Conservation (phyloP, 2,113 vertebrate species). For the Chaetorhynchus papuensis region DNA sequence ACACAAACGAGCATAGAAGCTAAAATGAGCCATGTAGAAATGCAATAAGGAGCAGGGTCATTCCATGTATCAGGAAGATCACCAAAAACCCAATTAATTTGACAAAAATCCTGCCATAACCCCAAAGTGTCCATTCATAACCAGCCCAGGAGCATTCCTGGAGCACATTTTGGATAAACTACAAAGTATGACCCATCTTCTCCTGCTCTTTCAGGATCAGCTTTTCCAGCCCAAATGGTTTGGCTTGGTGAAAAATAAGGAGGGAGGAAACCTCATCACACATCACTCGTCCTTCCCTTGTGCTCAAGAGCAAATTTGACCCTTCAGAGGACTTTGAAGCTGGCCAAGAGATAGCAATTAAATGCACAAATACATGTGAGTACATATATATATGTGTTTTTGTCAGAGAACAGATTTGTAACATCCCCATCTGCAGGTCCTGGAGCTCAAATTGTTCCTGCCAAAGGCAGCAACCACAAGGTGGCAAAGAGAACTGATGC, state of each 20-base stretch:
- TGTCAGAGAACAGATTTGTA: neutral
- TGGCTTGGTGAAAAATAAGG: neutral
- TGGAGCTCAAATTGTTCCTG: neutral
- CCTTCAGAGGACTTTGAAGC: neutral
- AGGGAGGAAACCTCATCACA: neutral
- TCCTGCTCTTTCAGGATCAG: neutral
- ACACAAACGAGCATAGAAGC: neutral
- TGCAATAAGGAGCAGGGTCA: rapidly evolving
- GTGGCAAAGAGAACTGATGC: neutral
- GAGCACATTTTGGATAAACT: neutral
- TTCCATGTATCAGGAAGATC: neutral
- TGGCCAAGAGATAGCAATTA: neutral
- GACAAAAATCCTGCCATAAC: neutral
- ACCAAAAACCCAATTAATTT: neutral
- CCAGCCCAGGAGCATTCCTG: neutral
- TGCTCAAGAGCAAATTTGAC: neutral
- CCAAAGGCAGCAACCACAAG: rapidly evolving
- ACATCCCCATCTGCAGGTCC: neutral
- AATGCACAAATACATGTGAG: rapidly evolving
- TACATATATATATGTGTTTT: rapidly evolving
- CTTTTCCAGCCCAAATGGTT: neutral
- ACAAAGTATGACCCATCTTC: neutral
- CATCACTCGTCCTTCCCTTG: neutral
- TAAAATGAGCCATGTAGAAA: neutral
- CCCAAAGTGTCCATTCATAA: neutral